phyloP scores from a whole-genome alignment of 2,113 vertebrate species.

The Riparia riparia region DNA sequence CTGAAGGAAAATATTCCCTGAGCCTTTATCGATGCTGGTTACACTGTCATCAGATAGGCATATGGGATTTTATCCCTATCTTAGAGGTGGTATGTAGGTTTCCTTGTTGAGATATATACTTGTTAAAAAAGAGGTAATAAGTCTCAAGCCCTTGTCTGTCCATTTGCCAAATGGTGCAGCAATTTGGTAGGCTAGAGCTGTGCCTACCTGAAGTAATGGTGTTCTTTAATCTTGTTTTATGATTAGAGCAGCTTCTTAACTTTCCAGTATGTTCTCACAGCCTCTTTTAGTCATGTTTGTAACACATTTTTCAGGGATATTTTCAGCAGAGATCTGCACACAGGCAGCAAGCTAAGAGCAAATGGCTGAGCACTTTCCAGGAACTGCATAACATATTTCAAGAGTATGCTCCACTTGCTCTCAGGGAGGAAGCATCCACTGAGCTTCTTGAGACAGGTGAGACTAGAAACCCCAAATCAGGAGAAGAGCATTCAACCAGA shows the following conservation, averaged over 20 bases:
- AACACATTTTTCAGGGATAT: slow-evolving; percentile 67
- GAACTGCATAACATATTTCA: slow-evolving; percentile 60
- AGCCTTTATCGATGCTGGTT: not conserved
- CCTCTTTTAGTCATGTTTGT: not conserved
- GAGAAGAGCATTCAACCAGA: not conserved
- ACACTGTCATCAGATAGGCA: not conserved
- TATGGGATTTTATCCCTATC: not conserved
- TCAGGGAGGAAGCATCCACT: slow-evolving; percentile 28
- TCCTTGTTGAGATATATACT: not conserved
- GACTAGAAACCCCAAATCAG: not conserved
- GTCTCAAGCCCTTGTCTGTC: not conserved
- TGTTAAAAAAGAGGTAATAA: not conserved
- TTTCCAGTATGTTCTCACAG: not conserved
- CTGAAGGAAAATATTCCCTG: not conserved
- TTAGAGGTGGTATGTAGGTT: not conserved
- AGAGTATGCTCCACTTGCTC: not conserved
- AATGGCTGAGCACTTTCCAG: slow-evolving; percentile 55
- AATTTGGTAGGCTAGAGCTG: not conserved
- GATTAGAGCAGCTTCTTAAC: not conserved
- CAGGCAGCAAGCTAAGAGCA: slow-evolving; percentile 62
- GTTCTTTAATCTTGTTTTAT: not conserved
- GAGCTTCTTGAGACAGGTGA: slow-evolving; percentile 70
- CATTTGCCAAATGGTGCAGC: not conserved
- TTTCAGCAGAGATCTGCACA: slow-evolving; percentile 55
- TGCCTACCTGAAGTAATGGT: not conserved